These are phyloP conservation scores for Acanthaster planci DNA, from an alignment of 35 echinoderm and acorn worm genomes.

Conservation along the genomic window DNA sequence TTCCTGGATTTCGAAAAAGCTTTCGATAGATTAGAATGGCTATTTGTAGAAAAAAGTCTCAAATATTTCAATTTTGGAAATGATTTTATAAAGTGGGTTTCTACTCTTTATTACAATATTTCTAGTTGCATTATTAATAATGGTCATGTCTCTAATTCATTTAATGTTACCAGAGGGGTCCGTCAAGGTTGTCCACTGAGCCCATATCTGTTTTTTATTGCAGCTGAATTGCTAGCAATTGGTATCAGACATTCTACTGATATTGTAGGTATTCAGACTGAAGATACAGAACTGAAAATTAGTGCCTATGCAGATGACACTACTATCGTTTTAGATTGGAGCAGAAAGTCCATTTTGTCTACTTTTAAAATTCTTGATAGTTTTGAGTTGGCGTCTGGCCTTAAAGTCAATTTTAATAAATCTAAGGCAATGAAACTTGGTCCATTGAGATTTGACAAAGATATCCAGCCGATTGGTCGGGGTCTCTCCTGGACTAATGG, in stretches of 20 bases:
- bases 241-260: neutral
- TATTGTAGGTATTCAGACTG: constrained; percentile 7
- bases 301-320: constrained; percentile 50
- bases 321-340: neutral
- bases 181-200: constrained; percentile 30
- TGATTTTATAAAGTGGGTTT: constrained; percentile 13
- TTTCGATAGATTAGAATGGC: constrained; percentile 52
- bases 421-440: neutral
- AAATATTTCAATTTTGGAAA: constrained; percentile 45
- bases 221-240: constrained; percentile 24
- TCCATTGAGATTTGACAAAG: neutral
- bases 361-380: neutral
- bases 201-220: constrained; percentile 36
- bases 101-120: constrained; percentile 24
- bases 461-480: neutral
- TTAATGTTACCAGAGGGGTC: constrained; percentile 16
- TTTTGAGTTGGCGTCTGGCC: neutral
- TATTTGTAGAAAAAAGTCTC: constrained; percentile 27
- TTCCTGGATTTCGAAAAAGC: constrained; percentile 42
- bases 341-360: neutral
- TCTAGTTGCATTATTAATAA: constrained; percentile 47
- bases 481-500: neutral
- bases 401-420: constrained; percentile 22
- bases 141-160: neutral
- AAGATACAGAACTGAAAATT: neutral